Base-by-base conservation (phyloP, 2,888 invertebrate species). In the Nesidiocoris tenuis region DNA sequence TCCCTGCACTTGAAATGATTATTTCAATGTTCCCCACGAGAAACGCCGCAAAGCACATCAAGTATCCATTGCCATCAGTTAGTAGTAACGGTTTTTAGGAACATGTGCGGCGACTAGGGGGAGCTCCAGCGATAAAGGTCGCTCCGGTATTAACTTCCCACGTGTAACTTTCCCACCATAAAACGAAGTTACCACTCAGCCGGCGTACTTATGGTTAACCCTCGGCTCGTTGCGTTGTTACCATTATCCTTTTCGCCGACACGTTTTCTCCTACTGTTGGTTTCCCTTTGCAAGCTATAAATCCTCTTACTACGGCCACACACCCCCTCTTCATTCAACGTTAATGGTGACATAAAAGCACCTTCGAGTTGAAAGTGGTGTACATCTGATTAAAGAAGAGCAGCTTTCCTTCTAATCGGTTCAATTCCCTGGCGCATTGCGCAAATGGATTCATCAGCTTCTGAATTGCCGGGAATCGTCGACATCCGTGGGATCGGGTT, bases 141-240 rank as follows among this genome's bases (percentile, higher is more conserved):
- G 39, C 39, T 39, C 39, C 39, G 55, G 67, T 67, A 67, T 67
- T 67, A 67, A 67, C 67, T 67, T 67, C 55, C 39, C 67, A 67
- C 67, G 67, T 67, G 67, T 67, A 67, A 67, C 54, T 67, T 67
- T 67, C 67, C 67, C 67, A 67, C 67, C 67, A 67, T 67, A 67
- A 67, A 67, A 67, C 55, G 67, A 67, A 67, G 67, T 67, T 67
- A 67, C 55, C 67, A 39, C 39, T 39, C 39, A 39, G 39, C 59
- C 59, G 19, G 22, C 67, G 67, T 56, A 67, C 67, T 67, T 67
- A 67, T 19, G 22, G 67, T 67, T 54, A 67, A 67, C 67, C 56
- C 56, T 22, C 55, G 39, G 39, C 39, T 39, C 39, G 39, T 39
- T 39, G 39, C 39, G 39, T 39, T 39, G 39, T 39, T 39, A 39